These are phyloP conservation scores for Amiota communis DNA, from an alignment of 2,888 invertebrate genomes.

Conservation along the genomic window DNA sequence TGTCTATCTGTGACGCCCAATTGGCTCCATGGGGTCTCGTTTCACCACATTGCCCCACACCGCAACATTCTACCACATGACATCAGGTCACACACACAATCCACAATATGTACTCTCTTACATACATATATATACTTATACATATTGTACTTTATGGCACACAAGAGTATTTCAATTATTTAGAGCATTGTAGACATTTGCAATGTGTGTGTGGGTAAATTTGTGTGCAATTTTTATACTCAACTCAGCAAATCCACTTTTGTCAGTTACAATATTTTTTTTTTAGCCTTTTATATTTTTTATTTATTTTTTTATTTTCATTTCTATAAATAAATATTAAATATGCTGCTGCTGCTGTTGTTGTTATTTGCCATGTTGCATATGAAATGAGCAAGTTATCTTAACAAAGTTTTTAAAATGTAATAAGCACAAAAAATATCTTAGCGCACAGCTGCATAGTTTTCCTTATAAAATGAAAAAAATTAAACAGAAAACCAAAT, in stretches of 20 bases:
- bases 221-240: not conserved
- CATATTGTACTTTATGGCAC: no score
- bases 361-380: no score
- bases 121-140: no score
- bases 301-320: not conserved
- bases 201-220: conserved; percentile 16
- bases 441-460: conserved; percentile 26
- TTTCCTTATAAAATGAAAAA: conserved; percentile 27
- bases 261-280: no score
- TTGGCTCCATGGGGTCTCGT: no score
- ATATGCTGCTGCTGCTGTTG: no score
- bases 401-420: conserved; percentile 27
- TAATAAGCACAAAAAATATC: conserved; percentile 9
- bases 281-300: no score
- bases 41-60: no score
- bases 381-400: no score
- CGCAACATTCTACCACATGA: not conserved
- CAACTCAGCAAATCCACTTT: no score
- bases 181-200: not conserved
- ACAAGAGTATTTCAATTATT: conserved; percentile 13
- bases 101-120: no score
- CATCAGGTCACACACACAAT: not conserved
- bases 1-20: no score
- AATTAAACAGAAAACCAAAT: conserved; percentile 34
- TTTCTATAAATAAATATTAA: conserved; percentile 47